Conservation (phyloP, 2,113 vertebrate genomes). For the Ellobius talpinus region DNA sequence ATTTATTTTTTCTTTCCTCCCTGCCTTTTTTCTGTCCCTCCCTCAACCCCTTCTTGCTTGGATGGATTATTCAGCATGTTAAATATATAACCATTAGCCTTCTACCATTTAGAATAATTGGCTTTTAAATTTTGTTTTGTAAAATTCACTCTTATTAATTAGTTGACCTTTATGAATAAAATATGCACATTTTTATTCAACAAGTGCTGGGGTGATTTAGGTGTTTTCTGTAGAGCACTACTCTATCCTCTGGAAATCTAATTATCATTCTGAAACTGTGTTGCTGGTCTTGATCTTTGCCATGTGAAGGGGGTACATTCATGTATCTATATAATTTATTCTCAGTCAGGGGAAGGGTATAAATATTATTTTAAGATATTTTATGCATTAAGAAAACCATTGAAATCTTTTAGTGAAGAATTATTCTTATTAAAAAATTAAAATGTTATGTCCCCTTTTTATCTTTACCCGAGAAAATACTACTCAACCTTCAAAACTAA, state of each 20-base stretch:
- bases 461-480: slow-evolving; percentile 39
- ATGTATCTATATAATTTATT: slow-evolving; percentile 56
- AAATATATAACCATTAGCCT: slow-evolving; percentile 43
- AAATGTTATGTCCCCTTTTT: slow-evolving; percentile 44
- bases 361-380: slow-evolving; percentile 55
- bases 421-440: slow-evolving; percentile 61
- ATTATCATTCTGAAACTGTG: slow-evolving; percentile 64
- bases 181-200: slow-evolving; percentile 61
- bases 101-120: slow-evolving; percentile 61
- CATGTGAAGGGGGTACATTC: slow-evolving; percentile 34
- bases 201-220: slow-evolving; percentile 42
- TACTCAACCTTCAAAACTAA: slow-evolving; percentile 56
- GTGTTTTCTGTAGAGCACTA: slow-evolving; percentile 27
- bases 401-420: slow-evolving; percentile 50
- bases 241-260: slow-evolving; percentile 24
- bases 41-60: not conserved
- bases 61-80: slow-evolving; percentile 18
- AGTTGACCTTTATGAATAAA: slow-evolving; percentile 79
- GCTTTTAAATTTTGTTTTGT: slow-evolving; percentile 68
- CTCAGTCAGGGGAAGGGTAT: slow-evolving; percentile 20
- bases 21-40: accelerated
- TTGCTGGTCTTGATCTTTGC: slow-evolving; percentile 16
- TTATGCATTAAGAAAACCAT: slow-evolving; percentile 18
- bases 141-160: slow-evolving; percentile 74
- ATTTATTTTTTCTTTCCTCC: no score